Evolutionary conservation across 2,113 vertebrate species (phyloP).

Genomic region (Heteronetta atricapilla): DNA sequence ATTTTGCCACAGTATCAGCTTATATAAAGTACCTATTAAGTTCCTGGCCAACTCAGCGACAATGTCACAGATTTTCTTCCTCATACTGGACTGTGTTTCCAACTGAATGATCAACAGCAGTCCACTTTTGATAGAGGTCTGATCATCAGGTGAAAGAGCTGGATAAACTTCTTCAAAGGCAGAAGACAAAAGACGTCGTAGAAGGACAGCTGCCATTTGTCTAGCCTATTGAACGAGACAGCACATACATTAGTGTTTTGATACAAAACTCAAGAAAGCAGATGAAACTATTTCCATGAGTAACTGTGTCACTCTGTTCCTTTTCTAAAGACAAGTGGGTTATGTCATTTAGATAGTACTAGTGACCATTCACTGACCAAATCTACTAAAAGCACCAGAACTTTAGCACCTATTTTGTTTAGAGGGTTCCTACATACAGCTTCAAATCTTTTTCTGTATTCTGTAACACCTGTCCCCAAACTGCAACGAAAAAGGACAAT

Average conservation of each 20-base stretch:
- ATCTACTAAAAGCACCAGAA: neutral
- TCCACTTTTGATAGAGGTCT: constrained; percentile 91
- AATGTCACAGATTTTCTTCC: constrained; percentile 96
- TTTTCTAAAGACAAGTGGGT: too few species aligned
- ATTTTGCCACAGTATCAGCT: neutral
- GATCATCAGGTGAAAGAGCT: constrained; percentile 86
- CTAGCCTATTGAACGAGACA: constrained; percentile 79
- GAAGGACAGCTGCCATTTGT: constrained; percentile 96
- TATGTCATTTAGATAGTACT: neutral
- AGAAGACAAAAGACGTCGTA: constrained; percentile 93
- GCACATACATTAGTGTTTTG: neutral
- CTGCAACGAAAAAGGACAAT: neutral
- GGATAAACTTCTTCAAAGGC: constrained; percentile 97
- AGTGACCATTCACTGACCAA: neutral
- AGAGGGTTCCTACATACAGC: neutral
- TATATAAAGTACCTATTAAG: constrained; percentile 85
- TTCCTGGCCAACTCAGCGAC: constrained; percentile 95
- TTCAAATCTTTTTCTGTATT: neutral
- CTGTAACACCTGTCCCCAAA: neutral
- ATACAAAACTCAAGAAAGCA: neutral
- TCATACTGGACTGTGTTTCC: constrained; percentile 88
- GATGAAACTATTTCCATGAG: neutral
- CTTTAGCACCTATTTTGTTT: too few species aligned
- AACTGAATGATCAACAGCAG: constrained; percentile 91
- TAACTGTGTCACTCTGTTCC: neutral